These are phyloP conservation scores for Nibea albiflora DNA, from an alignment of 2,113 vertebrate species.

Conservation along the genomic window DNA sequence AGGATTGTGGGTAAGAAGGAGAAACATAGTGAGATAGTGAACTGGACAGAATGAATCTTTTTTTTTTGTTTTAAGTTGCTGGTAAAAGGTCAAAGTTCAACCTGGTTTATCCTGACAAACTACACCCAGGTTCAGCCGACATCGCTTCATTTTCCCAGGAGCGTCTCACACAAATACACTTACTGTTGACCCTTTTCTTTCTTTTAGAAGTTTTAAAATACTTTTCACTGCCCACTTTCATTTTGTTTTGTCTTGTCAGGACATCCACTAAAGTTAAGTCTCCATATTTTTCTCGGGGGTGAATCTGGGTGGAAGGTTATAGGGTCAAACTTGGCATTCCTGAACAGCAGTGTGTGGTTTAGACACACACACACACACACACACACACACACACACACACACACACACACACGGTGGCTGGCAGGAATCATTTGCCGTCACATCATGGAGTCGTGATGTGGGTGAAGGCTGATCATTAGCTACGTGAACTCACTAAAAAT, in stretches of 20 bases:
- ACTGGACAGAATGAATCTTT: not conserved
- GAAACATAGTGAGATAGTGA: not conserved
- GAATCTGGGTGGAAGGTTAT: constrained; percentile 34
- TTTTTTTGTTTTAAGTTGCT: not conserved
- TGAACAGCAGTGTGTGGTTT: constrained; percentile 15
- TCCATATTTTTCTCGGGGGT: not conserved
- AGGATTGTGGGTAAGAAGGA: constrained; percentile 34
- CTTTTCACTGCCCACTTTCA: too few species aligned
- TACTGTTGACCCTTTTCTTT: too few species aligned
- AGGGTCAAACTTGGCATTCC: constrained; percentile 45
- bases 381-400: constrained; percentile 21
- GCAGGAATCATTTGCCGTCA: constrained; percentile 3
- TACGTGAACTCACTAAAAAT: constrained; percentile 18
- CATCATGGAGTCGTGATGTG: constrained; percentile 5
- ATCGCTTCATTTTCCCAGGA: not conserved
- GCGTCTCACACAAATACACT: not conserved
- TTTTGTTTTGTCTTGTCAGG: too few species aligned
- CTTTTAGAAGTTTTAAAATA: too few species aligned
- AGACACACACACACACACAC: constrained; percentile 27
- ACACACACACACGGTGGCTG: constrained; percentile 10
- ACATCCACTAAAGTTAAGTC: not conserved
- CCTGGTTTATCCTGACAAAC: not conserved
- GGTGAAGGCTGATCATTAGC: constrained; percentile 13
- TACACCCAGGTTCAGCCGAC: not conserved
- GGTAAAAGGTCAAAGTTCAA: constrained; percentile 18